Base-by-base conservation (phyloP, 2,888 invertebrate genomes). In the Phytoseiulus persimilis region DNA sequence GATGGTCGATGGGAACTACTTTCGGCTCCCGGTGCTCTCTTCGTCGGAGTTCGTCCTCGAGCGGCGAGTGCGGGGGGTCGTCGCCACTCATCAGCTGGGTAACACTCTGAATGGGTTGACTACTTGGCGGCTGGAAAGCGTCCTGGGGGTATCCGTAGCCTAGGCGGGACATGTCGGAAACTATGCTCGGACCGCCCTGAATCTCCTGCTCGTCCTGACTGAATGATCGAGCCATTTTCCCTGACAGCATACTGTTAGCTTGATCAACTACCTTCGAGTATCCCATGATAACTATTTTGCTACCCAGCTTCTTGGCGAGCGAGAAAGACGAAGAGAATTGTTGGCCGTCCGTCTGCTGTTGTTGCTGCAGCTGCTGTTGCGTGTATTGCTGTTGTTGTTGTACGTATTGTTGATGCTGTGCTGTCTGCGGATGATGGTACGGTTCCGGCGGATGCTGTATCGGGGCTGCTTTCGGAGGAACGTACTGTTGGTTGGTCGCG, bases 251-350 rank as follows among this genome's bases (percentile, higher is more conserved):
- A 83, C 90, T 90, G 87, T 90, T 90, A 23, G 90, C 90, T 90
- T 90, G 90, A n/a, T 90, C 90, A 28, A 90, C 90, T 28, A 87
- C 87, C 33, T 87, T 87, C 14, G 33, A 87, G 33, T 87, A 87
- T 33, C 87, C 87, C 87, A 87, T 87, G 87, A n/a, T 87, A 45
- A 87, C 87, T 33, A 87, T 32, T 33, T 87, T 87, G 90, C 94
- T 94, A 94, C 87, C 95, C 95, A 3, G 93, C 95, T 90, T 94
- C 94, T 92, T 95, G 95, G 91, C 94, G 94, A 32, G 91, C 93
- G 91, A 95, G 95, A 18, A 94, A 94, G 90, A 94, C 93, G 91
- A 90, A 90, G 32, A 91, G 91, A 31, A 91, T 90, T 89, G 95
- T 95, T 28, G 94, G 94, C 91, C 95, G 94, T 90, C 94, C 94